Conservation (phyloP, 2,113 vertebrate genomes). For the Arenaria interpres region DNA sequence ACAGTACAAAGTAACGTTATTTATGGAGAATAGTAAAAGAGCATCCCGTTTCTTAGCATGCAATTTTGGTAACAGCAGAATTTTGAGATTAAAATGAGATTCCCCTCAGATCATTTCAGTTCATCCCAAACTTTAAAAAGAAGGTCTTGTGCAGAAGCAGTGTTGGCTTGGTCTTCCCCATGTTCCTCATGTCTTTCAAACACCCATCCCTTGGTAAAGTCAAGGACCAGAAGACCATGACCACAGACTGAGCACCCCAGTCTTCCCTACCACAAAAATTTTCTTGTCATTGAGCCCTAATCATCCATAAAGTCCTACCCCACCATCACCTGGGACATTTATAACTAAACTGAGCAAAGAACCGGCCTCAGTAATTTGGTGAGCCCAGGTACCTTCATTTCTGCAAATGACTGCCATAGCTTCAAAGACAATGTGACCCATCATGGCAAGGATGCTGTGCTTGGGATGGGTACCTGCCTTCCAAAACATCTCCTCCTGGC, state of each 20-base stretch:
- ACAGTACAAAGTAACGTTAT: conserved; percentile 28
- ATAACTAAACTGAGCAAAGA: neutral
- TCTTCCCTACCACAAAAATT: neutral
- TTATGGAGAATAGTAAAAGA: conserved; percentile 41
- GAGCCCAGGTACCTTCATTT: neutral
- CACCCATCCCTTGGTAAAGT: neutral
- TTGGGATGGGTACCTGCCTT: neutral
- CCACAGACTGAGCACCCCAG: neutral
- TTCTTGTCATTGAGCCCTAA: neutral
- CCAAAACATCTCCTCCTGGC: neutral
- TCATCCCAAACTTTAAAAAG: neutral
- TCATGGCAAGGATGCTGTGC: too few species aligned
- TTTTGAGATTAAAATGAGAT: conserved; percentile 24
- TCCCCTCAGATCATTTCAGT: neutral
- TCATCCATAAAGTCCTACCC: neutral
- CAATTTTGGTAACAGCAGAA: neutral
- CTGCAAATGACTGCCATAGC: neutral
- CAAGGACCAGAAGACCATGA: neutral
- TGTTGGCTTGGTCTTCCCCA: neutral
- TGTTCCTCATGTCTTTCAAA: neutral
- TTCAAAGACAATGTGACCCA: neutral
- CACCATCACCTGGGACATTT: neutral
- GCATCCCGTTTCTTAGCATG: neutral
- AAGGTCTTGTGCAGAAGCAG: neutral
- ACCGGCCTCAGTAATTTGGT: neutral